phyloP scores from a whole-genome alignment of 2,888 invertebrate species.

The Molorchus minor region DNA sequence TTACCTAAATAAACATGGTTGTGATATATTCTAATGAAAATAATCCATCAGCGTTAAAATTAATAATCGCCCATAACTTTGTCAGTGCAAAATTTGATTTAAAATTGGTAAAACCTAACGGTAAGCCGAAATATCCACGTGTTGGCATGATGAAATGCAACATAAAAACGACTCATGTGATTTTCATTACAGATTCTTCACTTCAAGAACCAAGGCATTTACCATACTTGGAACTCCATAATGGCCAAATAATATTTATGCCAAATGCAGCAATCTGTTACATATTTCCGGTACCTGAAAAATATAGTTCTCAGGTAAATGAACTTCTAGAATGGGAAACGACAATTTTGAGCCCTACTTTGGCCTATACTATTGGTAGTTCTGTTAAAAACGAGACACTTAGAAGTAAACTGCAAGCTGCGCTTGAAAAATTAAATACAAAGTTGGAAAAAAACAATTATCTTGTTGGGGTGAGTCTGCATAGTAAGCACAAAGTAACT shows the following conservation, averaged over 20 bases:
- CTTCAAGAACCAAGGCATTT: constrained; percentile 69
- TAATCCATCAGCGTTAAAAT: constrained; percentile 79
- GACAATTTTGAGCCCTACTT: constrained; percentile 68
- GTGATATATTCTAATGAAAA: constrained; percentile 79
- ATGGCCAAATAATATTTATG: constrained; percentile 73
- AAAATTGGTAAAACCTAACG: constrained; percentile 66
- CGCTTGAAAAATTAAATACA: constrained; percentile 69
- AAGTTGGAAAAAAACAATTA: constrained; percentile 66
- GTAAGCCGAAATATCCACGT: constrained; percentile 39
- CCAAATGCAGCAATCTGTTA: constrained; percentile 76
- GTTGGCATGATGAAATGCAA: constrained; percentile 17
- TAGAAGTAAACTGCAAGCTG: constrained; percentile 66
- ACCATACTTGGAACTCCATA: constrained; percentile 72
- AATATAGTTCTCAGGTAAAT: constrained; percentile 60
- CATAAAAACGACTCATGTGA: constrained; percentile 17
- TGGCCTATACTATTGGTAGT: constrained; percentile 66
- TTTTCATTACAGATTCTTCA: constrained; percentile 60
- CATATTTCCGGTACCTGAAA: constrained; percentile 66
- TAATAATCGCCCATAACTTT: constrained; percentile 75
- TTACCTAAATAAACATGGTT: constrained; percentile 64
- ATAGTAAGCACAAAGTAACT: no score
- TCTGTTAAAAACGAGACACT: constrained; percentile 65
- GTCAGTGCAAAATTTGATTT: constrained; percentile 69
- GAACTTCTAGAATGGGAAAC: constrained; percentile 75
- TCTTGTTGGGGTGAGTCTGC: constrained; percentile 70